Base-by-base conservation (phyloP, 2,888 invertebrate species). In the Pandemis cinnamomeana region DNA sequence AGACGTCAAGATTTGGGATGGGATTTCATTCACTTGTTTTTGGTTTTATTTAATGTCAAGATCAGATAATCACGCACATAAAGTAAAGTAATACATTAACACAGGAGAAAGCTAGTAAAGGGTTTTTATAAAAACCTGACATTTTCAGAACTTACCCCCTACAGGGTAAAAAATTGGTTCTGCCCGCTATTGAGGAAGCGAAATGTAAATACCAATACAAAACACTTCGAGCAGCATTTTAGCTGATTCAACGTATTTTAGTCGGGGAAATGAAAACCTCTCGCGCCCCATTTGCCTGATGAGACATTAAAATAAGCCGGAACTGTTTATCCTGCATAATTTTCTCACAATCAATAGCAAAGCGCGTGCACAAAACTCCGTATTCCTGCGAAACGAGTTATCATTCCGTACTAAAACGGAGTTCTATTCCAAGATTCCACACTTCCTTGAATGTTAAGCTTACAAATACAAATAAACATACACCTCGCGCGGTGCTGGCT, bases 391-490 rank as follows among this genome's bases (percentile, higher is more conserved):
- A 82, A 36, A 81, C 77, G 72, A 80, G 82, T 83, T 84, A 83
- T 87, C 87, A 87, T 85, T 87, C 86, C 86, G 84, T 85, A 85
- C 88, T 70, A 60, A 70, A 74, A 27, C 89, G 85, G 86, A 82
- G 81, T 86, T 88, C 92, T 92, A 92, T 92, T 93, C 89, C 86
- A 84, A 89, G 91, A 91, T 86, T 87, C 88, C 85, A 86, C 89
- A 92, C 92, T 93, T 94, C 92, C 93, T 91, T 90, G 92, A 92
- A 91, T 92, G 90, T 90, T 89, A 84, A 87, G 88, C 88, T 91
- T 87, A 92, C 91, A 89, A 92, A 93, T 87, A 92, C 91, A 89
- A 92, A 93, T 91, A 92, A 88, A 91, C 87, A 88, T 87, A 88
- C 91, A 91, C 90, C 90, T 91, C 87, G 88, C 84, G 83, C 82